Evolutionary conservation across 2,113 vertebrate species (phyloP).

Genomic region (Eulemur rufifrons): DNA sequence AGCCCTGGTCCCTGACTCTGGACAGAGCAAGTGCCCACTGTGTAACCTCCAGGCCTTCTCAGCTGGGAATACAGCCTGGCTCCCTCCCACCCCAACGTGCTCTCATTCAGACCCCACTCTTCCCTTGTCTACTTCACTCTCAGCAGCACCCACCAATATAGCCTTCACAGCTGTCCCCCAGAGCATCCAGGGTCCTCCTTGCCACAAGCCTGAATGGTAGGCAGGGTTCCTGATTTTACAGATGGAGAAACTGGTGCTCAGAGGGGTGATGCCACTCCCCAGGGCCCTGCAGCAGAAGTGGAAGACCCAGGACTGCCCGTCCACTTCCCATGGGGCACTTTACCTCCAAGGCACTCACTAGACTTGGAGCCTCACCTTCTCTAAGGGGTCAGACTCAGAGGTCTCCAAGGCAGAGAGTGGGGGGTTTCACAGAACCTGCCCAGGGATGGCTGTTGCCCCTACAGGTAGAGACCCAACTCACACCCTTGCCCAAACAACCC

Average conservation of each 20-base stretch:
- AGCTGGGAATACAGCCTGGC: background rate
- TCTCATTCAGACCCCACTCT: too few relatives aligned
- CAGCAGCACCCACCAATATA: background rate
- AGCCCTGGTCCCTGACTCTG: background rate
- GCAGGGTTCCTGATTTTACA: background rate
- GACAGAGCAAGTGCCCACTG: background rate
- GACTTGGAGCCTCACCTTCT: background rate
- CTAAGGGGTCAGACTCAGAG: background rate
- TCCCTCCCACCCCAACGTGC: background rate
- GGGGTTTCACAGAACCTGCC: background rate
- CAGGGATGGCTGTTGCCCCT: background rate
- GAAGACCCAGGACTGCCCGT: background rate
- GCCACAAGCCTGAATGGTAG: background rate
- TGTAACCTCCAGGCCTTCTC: background rate
- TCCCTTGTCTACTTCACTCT: background rate
- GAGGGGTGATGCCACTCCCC: fast-evolving
- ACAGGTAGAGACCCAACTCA: background rate
- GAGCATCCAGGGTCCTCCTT: background rate
- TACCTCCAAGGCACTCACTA: background rate
- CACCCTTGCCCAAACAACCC: background rate
- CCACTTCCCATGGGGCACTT: fast-evolving
- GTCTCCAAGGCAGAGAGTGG: background rate
- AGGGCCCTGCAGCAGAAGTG: background rate
- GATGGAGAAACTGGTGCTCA: background rate
- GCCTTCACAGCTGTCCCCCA: slow-evolving; percentile 35